These are phyloP conservation scores for Elachura formosa DNA, from an alignment of 2,113 vertebrate genomes.

Conservation along the genomic window DNA sequence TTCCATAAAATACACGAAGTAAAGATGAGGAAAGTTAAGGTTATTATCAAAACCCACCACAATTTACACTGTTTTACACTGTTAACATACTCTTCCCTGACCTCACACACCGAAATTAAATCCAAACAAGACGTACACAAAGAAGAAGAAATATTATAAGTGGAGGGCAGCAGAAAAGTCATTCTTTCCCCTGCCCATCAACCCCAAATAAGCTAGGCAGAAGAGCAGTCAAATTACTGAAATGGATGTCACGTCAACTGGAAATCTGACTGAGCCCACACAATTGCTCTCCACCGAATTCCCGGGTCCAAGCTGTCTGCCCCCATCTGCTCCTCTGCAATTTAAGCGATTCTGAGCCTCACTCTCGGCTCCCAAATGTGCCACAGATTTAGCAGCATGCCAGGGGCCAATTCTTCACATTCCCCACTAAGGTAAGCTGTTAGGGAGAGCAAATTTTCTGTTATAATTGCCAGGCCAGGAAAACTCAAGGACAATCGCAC, in stretches of 20 bases:
- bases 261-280: conserved; percentile 33
- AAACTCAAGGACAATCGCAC: conserved; percentile 55
- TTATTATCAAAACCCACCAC: not conserved
- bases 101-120: not conserved
- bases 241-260: conserved; percentile 63
- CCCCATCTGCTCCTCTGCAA: conserved; percentile 66
- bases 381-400: conserved; percentile 50
- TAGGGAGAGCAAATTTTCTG: conserved; percentile 54
- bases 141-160: not conserved
- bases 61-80: not conserved
- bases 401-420: conserved; percentile 54
- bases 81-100: not conserved
- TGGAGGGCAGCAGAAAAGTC: not conserved
- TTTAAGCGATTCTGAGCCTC: conserved; percentile 71
- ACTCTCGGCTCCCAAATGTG: conserved; percentile 19
- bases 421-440: conserved; percentile 46
- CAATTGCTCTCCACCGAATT: conserved; percentile 58
- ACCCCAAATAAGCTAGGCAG: conserved; percentile 31
- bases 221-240: conserved; percentile 59
- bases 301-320: conserved; percentile 23
- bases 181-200: conserved; percentile 13
- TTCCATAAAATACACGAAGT: not conserved
- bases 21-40: not conserved
- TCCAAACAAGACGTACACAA: not conserved
- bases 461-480: not conserved